These are phyloP conservation scores for Drosophila setifemur DNA, from an alignment of 1,140 invertebrate genomes.

Conservation along the genomic window DNA sequence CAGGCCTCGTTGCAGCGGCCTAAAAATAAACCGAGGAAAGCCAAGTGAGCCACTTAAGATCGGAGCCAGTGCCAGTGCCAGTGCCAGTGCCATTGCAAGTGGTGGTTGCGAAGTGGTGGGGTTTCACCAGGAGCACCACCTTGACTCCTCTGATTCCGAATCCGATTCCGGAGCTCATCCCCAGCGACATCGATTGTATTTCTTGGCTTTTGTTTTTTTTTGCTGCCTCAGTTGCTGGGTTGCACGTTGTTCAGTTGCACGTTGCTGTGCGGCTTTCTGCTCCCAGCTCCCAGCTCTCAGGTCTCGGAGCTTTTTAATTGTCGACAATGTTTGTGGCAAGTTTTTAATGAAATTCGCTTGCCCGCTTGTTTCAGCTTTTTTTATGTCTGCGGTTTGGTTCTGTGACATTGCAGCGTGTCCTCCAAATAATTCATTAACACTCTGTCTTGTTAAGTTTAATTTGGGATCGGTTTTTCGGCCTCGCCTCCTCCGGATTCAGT, in stretches of 20 bases:
- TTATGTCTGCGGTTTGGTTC: slow-evolving; percentile 36
- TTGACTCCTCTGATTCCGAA: slow-evolving; percentile 7
- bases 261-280: slow-evolving; percentile 40
- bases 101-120: no score
- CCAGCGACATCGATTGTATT: slow-evolving; percentile 37
- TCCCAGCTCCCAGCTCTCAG: no score
- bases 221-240: no score
- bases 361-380: slow-evolving; percentile 16
- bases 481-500: background rate
- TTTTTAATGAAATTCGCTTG: slow-evolving; percentile 79
- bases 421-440: slow-evolving; percentile 82
- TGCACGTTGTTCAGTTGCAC: background rate
- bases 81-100: no score
- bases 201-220: slow-evolving; percentile 8
- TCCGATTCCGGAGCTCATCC: slow-evolving; percentile 28
- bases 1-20: slow-evolving; percentile 48
- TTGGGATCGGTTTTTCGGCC: slow-evolving; percentile 33
- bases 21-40: slow-evolving; percentile 58
- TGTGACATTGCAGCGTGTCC: slow-evolving; percentile 72
- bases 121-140: slow-evolving; percentile 2
- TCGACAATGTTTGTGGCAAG: slow-evolving; percentile 78
- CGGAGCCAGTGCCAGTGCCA: no score
- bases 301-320: slow-evolving; percentile 68
- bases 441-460: slow-evolving; percentile 78
- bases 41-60: slow-evolving; percentile 47